Percentiles rank a stretch among this genome's conserved stretches.
Evolutionary conservation across 2,797 vertebrate genomes (phyloP).

Genomic region (Anas bernieri): DNA sequence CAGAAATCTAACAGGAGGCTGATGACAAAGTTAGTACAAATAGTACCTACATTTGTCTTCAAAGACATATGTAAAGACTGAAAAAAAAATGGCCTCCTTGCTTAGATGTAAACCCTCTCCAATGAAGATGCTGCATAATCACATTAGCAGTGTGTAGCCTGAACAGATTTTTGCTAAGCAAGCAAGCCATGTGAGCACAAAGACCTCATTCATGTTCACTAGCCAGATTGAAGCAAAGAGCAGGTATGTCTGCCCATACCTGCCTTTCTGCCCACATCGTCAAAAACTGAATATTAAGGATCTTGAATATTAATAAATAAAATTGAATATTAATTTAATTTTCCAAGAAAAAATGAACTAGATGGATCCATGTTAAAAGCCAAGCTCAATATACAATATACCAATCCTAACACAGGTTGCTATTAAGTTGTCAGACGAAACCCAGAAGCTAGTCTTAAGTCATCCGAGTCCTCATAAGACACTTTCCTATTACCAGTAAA

Average conservation of each 20-base stretch:
- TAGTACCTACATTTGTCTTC: not conserved
- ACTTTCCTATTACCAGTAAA: not conserved
- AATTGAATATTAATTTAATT: not conserved
- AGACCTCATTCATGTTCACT: not conserved
- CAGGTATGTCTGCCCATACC: not conserved
- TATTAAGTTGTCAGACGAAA: not conserved
- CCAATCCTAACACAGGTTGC: not conserved
- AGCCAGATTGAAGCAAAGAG: not conserved
- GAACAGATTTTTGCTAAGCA: not conserved
- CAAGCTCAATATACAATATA: not conserved
- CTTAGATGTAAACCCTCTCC: not conserved
- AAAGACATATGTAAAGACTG: not conserved
- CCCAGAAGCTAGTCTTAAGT: rapidly evolving
- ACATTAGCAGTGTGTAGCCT: not conserved
- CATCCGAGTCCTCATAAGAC: not conserved
- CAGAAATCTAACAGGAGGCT: not conserved
- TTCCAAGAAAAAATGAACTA: not conserved
- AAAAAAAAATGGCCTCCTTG: not conserved
- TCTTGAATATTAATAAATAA: not conserved
- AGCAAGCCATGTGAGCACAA: not conserved
- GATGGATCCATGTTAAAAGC: not conserved
- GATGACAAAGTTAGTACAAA: not conserved
- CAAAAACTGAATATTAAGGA: not conserved
- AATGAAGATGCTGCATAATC: not conserved
- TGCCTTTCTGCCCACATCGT: not conserved